Base-by-base conservation (phyloP, 2,888 invertebrate genomes). In the Leucoma salicis region DNA sequence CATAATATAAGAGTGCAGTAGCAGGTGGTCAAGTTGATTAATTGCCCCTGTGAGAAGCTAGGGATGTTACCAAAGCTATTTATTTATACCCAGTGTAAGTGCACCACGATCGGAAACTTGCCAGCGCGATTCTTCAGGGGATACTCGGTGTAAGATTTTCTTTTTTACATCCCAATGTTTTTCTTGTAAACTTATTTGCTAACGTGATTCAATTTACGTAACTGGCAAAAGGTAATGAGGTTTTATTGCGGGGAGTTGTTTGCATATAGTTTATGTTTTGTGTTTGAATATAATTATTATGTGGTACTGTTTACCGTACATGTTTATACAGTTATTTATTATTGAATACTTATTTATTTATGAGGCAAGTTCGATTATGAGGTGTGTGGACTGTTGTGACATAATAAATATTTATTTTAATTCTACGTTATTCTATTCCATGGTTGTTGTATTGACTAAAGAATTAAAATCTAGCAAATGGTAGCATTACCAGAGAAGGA, bases 11-110 rank as follows among this genome's bases (percentile, higher is more conserved):
- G 72, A 74, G 70, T 70, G 69, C 66, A 70, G 71, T 69, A 76
- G 71, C 83, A 84, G 83, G 83, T 84, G 82, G 78, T 68, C 63
- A 56, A 41, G 42, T 66, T 83, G 83, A 85, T 83, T 82, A 80
- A 85, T 84, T 74, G 78, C 71, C 64, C 70, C 64, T 59, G 58
- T 65, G 78, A 74, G 75, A 62, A 61, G 59, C 56, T 61, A 27
- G 39, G 53, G 64, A 68, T 67, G 67, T 67, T 62, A 62, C 68
- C 71, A 65, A 65, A 74, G 71, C 75, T 78, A 76, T 78, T 74
- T 75, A 74, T 74, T 74, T 76, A 71, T 69, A 70, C 64, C 39
- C 39, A 61, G 61, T 63, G 63, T 63, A 68, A 70, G 66, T 66
- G 63, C 58, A 63, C 58, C 58, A 45, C 63, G 60, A 69, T 69